Evolutionary conservation across 2,888 invertebrate species (phyloP).

Genomic region (Drosophila rellima): DNA sequence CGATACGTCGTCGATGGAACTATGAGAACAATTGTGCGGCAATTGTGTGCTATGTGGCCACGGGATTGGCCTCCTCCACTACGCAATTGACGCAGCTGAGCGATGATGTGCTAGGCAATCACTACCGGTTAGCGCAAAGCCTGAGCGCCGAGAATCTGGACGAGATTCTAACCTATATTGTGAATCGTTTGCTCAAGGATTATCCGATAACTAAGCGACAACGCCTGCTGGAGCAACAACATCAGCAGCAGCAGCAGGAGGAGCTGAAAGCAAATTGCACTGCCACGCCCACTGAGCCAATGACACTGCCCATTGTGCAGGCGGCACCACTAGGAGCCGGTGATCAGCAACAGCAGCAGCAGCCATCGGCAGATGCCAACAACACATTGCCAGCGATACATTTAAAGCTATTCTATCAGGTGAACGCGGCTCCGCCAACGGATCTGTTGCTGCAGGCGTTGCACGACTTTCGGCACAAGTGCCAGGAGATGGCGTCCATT

Average conservation of each 20-base stretch:
- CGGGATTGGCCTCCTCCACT: slow-evolving; percentile 86
- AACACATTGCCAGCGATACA: slow-evolving; percentile 88
- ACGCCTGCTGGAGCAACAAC: slow-evolving; percentile 29
- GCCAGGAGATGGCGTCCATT: slow-evolving; percentile 87
- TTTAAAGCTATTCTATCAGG: slow-evolving; percentile 92
- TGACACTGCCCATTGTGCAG: slow-evolving; percentile 61
- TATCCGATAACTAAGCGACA: slow-evolving; percentile 82
- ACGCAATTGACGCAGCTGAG: slow-evolving; percentile 85
- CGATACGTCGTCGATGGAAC: slow-evolving; percentile 94
- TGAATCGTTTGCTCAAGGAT: slow-evolving; percentile 87
- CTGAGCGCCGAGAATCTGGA: slow-evolving; percentile 86
- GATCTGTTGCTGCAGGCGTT: slow-evolving; percentile 85
- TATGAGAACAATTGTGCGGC: slow-evolving; percentile 95
- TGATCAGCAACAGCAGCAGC: slow-evolving; percentile 39
- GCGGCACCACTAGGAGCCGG: slow-evolving; percentile 48
- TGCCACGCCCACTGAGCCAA: slow-evolving; percentile 36
- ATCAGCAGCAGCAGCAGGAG: background rate
- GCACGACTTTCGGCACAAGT: slow-evolving; percentile 86
- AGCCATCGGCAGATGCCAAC: background rate
- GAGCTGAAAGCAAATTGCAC: slow-evolving; percentile 9
- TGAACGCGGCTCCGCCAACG: slow-evolving; percentile 87
- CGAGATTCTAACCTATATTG: slow-evolving; percentile 87
- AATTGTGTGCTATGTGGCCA: slow-evolving; percentile 93
- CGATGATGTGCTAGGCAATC: slow-evolving; percentile 84
- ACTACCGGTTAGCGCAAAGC: slow-evolving; percentile 84